Evolutionary conservation across 2,888 invertebrate species (phyloP).

Genomic region (Apotomis turbidana): DNA sequence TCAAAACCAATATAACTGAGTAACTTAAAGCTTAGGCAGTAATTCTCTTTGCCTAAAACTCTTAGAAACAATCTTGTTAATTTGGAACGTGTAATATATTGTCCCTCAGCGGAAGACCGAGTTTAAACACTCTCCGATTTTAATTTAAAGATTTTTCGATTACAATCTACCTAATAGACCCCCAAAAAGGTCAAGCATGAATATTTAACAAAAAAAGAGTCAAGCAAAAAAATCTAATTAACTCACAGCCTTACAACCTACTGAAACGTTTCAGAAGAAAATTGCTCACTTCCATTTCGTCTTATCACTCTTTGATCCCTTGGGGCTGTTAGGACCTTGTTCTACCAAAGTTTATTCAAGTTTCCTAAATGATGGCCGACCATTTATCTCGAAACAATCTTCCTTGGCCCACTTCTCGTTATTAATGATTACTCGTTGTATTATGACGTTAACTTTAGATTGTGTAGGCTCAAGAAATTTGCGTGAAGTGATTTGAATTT

Average conservation of each 20-base stretch:
- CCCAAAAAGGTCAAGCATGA: conserved; percentile 23
- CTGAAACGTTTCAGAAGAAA: conserved; percentile 12
- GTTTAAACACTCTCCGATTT: conserved; percentile 3
- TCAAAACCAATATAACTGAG: too few relatives aligned
- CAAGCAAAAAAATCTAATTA: conserved; percentile 23
- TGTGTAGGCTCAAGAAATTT: conserved; percentile 26
- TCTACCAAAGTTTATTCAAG: conserved; percentile 16
- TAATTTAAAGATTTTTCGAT: conserved; percentile 17
- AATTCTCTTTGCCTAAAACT: too few relatives aligned
- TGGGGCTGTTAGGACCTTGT: conserved; percentile 16
- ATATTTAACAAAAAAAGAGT: conserved; percentile 16
- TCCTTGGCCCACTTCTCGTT: conserved; percentile 22
- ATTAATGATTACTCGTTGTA: conserved; percentile 30
- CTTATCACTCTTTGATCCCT: background rate
- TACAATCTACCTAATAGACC: conserved; percentile 20
- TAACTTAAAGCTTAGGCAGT: too few relatives aligned
- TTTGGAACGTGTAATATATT: background rate
- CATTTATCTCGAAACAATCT: conserved; percentile 36
- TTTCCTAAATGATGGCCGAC: conserved; percentile 29
- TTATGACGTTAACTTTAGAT: conserved; percentile 36
- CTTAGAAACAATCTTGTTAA: conserved; percentile 7
- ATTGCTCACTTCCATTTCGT: background rate
- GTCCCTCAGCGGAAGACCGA: background rate
- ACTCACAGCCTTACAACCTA: conserved; percentile 3
- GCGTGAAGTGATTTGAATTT: conserved; percentile 20